phyloP scores from a whole-genome alignment of 2,797 vertebrate species.

The Corythornis leucogaster region DNA sequence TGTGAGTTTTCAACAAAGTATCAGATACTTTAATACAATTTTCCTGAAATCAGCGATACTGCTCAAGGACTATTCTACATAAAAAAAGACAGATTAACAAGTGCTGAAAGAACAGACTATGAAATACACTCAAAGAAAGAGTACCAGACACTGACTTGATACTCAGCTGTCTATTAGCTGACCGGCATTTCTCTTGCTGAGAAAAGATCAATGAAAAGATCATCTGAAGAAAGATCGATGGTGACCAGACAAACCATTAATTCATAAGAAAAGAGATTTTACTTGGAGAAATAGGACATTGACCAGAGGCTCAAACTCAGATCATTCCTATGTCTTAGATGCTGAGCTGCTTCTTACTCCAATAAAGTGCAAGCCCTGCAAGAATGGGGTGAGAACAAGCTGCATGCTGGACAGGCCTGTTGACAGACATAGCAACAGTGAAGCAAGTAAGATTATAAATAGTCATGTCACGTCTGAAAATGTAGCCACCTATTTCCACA shows the following conservation, averaged over 20 bases:
- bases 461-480: neutral
- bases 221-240: conserved; percentile 56
- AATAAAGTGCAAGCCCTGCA: neutral
- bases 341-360: neutral
- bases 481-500: neutral
- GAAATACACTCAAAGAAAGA: neutral
- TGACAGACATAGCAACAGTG: neutral
- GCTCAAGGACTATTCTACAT: neutral
- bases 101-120: neutral
- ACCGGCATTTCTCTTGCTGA: conserved; percentile 39
- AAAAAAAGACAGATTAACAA: neutral
- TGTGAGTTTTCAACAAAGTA: neutral
- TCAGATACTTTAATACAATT: neutral
- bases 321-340: neutral
- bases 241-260: conserved; percentile 59
- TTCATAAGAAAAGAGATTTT: conserved; percentile 48
- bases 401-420: neutral
- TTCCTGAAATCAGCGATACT: neutral
- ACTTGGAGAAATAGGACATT: conserved; percentile 49
- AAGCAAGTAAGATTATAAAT: neutral
- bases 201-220: conserved; percentile 62
- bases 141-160: neutral
- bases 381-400: neutral
- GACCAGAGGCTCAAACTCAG: conserved; percentile 14
- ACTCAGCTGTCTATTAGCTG: conserved; percentile 19